Evolutionary conservation across 2,797 vertebrate genomes (phyloP), one percentile per base, ranked within the genome.

Genomic region (Danio jaintianensis): DNA sequence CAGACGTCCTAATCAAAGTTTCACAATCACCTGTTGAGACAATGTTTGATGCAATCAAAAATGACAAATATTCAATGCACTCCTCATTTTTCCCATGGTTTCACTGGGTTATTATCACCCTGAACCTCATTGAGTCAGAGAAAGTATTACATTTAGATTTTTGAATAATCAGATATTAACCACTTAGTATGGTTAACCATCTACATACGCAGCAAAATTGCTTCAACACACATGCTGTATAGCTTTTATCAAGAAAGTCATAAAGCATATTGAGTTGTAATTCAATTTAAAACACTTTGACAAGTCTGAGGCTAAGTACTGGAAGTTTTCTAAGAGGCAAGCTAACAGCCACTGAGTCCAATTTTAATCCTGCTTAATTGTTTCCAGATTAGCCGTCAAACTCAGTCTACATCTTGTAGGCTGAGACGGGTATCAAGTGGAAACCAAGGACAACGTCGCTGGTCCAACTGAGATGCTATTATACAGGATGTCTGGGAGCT

Each of bases 351-450:
- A 69, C 22, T 45, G 52, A 63, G 38, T 78, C 62, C 29, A 71
- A 63, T 13, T 82, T 84, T 87, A 90, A 85, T 86, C 85, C 75
- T 62, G 0, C 56, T 83, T 87, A 90, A 88, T 79, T 85, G 85
- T 80, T 52, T 84, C 75, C 84, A 87, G 90, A 92, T 91, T 90
- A 90, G 86, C 87, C 82, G 80, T 85, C 84, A 66, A 85, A 79
- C 74, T 87, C 83, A 84, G 84, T 86, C 82, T 59, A 81, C 73
- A 75, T 48, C 85, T 88, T 83, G 81, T 71, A 56, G 45, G 59
- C n/a, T 78, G 67, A 81, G 74, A 56, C 8, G 8, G 36, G 45
- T 83, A 83, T 75, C 77, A 81, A 85, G 71, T 71, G 71, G 71
- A 72, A 66, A 68, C 53, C 48, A 89, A 89, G 87, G 89, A 85